Evolutionary conservation across 1,140 invertebrate species (phyloP).

Genomic region (Gryon sp.): DNA sequence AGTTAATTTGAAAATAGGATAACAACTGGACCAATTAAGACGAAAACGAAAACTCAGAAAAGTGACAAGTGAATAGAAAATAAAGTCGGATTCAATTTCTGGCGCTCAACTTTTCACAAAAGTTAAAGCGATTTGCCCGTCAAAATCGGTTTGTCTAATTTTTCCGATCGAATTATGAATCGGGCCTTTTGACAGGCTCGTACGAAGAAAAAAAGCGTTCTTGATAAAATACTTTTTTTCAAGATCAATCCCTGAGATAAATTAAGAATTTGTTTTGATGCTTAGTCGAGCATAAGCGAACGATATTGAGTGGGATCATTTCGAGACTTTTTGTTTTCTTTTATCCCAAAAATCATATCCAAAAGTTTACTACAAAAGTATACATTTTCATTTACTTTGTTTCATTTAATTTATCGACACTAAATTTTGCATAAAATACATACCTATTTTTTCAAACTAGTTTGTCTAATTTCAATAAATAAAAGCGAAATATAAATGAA

Average conservation of each 20-base stretch:
- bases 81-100: slow-evolving; percentile 16
- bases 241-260: slow-evolving; percentile 46
- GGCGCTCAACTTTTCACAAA: slow-evolving; percentile 35
- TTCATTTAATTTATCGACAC: too few species aligned
- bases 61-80: background rate
- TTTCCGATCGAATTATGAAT: slow-evolving; percentile 45
- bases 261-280: slow-evolving; percentile 42
- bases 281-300: slow-evolving; percentile 20
- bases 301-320: slow-evolving; percentile 9
- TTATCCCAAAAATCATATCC: background rate
- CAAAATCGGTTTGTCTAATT: slow-evolving; percentile 49
- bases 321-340: slow-evolving; percentile 2
- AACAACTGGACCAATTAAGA: slow-evolving; percentile 2
- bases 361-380: background rate
- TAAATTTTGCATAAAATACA: too few species aligned
- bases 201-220: slow-evolving; percentile 2
- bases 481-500: too few species aligned
- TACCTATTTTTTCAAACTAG: too few species aligned
- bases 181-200: slow-evolving; percentile 32
- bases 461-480: too few species aligned
- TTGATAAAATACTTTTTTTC: slow-evolving; percentile 33
- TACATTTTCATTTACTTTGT: too few species aligned
- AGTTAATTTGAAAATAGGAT: background rate
- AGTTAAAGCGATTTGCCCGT: slow-evolving; percentile 53
- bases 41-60: background rate